Evolutionary conservation across 2,888 invertebrate species (phyloP).

Genomic region (Trissoscelio sp.): DNA sequence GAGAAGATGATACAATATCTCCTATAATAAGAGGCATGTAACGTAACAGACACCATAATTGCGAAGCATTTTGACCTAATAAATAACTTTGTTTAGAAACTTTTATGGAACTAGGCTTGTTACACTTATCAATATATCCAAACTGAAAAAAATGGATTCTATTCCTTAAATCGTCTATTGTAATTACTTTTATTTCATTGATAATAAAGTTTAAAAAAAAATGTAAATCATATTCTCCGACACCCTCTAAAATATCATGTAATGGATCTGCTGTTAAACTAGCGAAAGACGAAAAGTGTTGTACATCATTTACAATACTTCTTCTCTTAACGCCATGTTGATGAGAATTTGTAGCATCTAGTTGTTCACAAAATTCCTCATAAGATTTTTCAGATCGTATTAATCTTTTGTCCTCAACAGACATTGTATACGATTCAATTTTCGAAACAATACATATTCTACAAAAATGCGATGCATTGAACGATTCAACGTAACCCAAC

Average conservation of each 20-base stretch:
- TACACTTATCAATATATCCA: conserved; percentile 42
- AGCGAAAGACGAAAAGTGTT: conserved; percentile 48
- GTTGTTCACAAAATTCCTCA: conserved; percentile 18
- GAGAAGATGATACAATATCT: conserved; percentile 27
- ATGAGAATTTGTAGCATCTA: conserved; percentile 4
- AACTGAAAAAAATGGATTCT: conserved; percentile 42
- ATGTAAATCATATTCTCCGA: conserved; percentile 47
- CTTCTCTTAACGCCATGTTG: conserved; percentile 30
- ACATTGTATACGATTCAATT: conserved; percentile 26
- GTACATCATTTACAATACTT: conserved; percentile 44
- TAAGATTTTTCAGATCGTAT: conserved; percentile 33
- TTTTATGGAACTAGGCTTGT: conserved; percentile 66
- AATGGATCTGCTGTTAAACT: conserved; percentile 42
- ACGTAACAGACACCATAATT: conserved; percentile 57
- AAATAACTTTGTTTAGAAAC: conserved; percentile 54
- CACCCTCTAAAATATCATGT: conserved; percentile 53
- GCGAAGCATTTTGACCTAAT: conserved; percentile 66
- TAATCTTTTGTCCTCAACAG: conserved; percentile 29
- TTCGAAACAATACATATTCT: conserved; percentile 42
- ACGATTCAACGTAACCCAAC: conserved; percentile 47
- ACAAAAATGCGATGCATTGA: conserved; percentile 37
- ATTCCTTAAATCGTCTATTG: conserved; percentile 29
- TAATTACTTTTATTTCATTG: conserved; percentile 42
- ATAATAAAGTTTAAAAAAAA: conserved; percentile 41
- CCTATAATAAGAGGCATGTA: conserved; percentile 49